Base-by-base conservation (phyloP, 2,113 vertebrate genomes). In the Corythaixoides concolor region DNA sequence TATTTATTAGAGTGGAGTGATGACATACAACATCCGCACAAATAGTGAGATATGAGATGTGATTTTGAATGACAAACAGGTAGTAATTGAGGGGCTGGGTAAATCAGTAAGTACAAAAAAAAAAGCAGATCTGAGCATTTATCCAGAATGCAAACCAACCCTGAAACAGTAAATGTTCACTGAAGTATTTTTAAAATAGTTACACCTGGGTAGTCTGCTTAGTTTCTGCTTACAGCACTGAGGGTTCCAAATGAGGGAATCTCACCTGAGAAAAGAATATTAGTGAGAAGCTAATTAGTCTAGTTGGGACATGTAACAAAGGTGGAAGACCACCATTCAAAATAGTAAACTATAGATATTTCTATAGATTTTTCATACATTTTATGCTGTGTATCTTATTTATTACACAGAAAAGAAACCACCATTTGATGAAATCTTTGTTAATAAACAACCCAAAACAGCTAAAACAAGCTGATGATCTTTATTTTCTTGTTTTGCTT, bases 11-110 rank as follows among this genome's bases (percentile, higher is more conserved):
- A 66, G 41, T 52, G 17, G 70, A 89, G 60, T 84, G 76, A 90
- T 96, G 79, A 89, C 78, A 89, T 93, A 30, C 64, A 94, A n/a
- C 79, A 91, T 94, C 75, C 4, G 0, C 26, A 79, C 37, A 87
- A 96, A 76, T 7, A 19, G 59, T 82, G 69, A 89, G 69, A 66
- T 94, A 90, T 74, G 72, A 73, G 72, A 95, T 82, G 84, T 90
- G 81, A 84, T 58, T 75, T 63, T 83, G 78, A n/a, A 81, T 79
- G 23, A 41, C 72, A 86, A 85, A n/a, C 45, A 76, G 47, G 72
- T 50, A 68, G 28, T 77, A 79, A 93, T 2, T 80, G 43, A n/a
- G 43, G 49, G 26, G 8, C 41, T 56, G 62, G 67, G 9, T 87
- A 89, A 88, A 85, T 68, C n/a, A 63, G 49, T 67, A 72, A 87